Base-by-base conservation (phyloP, 2,888 invertebrate species). In the Acrobasis suavella region DNA sequence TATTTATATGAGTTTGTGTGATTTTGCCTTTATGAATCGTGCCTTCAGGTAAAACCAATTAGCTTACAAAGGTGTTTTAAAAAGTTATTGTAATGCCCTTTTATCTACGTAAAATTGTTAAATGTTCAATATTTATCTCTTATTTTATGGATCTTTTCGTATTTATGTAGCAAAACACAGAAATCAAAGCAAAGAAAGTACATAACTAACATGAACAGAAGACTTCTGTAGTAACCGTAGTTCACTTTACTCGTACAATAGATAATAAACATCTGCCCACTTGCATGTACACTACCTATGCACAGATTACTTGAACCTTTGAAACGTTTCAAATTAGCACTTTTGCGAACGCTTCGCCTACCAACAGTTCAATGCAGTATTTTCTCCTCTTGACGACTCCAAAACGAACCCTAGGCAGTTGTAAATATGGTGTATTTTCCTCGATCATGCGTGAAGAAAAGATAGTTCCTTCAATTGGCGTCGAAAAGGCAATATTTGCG, bases 401-500 rank as follows among this genome's bases (percentile, higher is more conserved):
- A 46, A 46, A 59, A 50, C 50, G 56, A 42, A 56, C 6, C 17
- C 42, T 56, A 8, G 12, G 42, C 22, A 32, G 8, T 32, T 7
- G 17, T 5, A 56, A 15, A 42, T 17, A 22, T 46, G 22, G 54
- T 42, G 17, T 56, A 10, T 42, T 46, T 42, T 17, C 14, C 42
- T 22, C 14, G 42, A 42, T 42, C 12, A 56, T 14, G 82, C 76
- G 52, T 42, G 68, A 65, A 70, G 70, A 75, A 74, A 78, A 79
- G 82, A 78, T 74, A 75, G 72, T 71, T 81, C 76, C 79, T 83
- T 83, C 80, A 87, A 89, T 89, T 87, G 85, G 81, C 83, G 82
- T 75, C 81, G 83, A 90, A 89, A 89, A 78, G 77, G 74, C 72
- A 66, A 69, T 91, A 85, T 91, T 91, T 91, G 90, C 86, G 90